These are phyloP conservation scores for Monoplex corrugatus DNA, from an alignment of 2,888 invertebrate species.

Conservation along the genomic window DNA sequence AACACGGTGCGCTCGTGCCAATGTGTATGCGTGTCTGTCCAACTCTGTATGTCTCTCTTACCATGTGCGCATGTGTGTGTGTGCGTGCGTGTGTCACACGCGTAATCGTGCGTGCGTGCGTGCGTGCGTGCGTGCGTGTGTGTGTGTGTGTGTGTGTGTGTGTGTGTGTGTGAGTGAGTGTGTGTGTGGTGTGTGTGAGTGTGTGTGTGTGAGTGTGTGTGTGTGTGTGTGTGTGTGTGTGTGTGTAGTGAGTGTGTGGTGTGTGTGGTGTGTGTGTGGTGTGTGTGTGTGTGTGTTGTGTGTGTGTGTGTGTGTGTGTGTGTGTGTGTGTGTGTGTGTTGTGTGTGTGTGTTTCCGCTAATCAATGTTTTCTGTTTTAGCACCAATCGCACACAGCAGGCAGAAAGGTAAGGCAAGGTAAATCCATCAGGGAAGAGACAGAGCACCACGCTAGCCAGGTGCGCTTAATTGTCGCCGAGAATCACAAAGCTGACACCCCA, in stretches of 20 bases:
- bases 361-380: too few species aligned
- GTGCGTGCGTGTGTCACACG: background rate
- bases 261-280: background rate
- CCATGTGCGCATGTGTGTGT: slow-evolving; percentile 41
- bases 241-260: background rate
- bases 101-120: slow-evolving; percentile 35
- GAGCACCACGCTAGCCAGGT: too few species aligned
- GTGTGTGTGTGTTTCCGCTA: too few species aligned
- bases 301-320: background rate
- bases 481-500: background rate
- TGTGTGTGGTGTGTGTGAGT: background rate
- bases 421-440: too few species aligned
- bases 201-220: background rate
- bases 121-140: slow-evolving; percentile 11
- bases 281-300: background rate
- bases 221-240: slow-evolving; percentile 1
- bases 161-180: slow-evolving; percentile 1
- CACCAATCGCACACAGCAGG: too few species aligned
- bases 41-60: background rate
- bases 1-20: too few species aligned
- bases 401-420: too few species aligned
- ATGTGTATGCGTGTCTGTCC: background rate
- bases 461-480: background rate
- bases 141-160: slow-evolving; percentile 16
- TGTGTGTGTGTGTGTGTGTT: too few species aligned